Conservation (phyloP, 2,797 vertebrate species). For the Iguana delicatissima region DNA sequence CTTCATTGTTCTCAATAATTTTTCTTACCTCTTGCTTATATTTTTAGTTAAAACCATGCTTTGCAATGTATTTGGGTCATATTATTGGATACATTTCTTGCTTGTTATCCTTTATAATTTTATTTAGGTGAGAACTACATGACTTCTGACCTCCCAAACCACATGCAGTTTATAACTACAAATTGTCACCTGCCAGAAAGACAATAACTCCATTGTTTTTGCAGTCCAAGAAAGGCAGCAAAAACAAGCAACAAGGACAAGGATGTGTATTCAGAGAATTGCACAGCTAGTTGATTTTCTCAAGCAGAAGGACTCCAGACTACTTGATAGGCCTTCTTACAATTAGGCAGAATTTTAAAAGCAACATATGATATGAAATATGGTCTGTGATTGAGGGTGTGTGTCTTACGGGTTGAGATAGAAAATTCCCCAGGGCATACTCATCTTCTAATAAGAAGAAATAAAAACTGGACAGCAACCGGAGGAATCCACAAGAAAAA, state of each 20-base stretch:
- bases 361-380: neutral
- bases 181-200: too few relatives aligned
- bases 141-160: neutral
- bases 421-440: neutral
- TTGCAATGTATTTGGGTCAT: neutral
- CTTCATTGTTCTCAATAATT: too few relatives aligned
- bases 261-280: too few relatives aligned
- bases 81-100: neutral
- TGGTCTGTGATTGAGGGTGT: neutral
- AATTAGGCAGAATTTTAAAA: neutral
- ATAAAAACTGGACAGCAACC: too few relatives aligned
- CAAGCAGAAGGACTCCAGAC: neutral
- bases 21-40: neutral
- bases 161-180: neutral
- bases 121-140: neutral
- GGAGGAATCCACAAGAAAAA: too few relatives aligned
- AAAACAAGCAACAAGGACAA: too few relatives aligned
- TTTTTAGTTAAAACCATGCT: too few relatives aligned
- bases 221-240: too few relatives aligned
- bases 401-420: neutral
- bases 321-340: neutral
- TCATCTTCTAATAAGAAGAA: too few relatives aligned
- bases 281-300: too few relatives aligned
- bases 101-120: neutral
- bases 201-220: too few relatives aligned